Evolutionary conservation across 2,888 invertebrate genomes (phyloP).

Genomic region (Lucinisca nassula): DNA sequence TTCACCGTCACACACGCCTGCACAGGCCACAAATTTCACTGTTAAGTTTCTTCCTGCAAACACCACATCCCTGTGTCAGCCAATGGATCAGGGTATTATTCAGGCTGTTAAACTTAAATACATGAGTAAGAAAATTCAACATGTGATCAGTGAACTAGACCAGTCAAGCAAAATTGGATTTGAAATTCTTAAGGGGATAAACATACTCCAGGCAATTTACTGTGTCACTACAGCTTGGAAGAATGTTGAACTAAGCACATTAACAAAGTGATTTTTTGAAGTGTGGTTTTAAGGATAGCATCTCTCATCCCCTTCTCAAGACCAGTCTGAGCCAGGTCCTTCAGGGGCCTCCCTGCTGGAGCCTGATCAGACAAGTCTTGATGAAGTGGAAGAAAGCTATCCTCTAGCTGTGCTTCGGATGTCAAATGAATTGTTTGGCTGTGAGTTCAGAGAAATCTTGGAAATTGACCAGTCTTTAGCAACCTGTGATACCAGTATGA

Average conservation of each 20-base stretch:
- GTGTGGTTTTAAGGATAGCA: not conserved
- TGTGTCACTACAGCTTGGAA: constrained; percentile 45
- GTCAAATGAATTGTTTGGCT: constrained; percentile 35
- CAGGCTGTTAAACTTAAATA: constrained; percentile 51
- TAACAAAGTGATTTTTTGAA: constrained; percentile 15
- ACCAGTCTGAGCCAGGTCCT: not conserved
- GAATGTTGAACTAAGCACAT: not conserved
- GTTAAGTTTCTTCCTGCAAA: constrained; percentile 49
- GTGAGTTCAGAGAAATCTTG: constrained; percentile 28
- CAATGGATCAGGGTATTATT: constrained; percentile 55
- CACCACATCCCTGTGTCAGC: constrained; percentile 41
- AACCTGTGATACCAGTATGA: constrained; percentile 23
- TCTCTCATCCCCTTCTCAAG: too few relatives aligned
- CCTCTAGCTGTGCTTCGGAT: constrained; percentile 20
- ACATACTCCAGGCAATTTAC: constrained; percentile 46
- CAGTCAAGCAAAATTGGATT: not conserved
- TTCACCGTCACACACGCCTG: constrained; percentile 32
- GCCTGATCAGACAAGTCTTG: not conserved
- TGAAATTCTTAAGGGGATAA: not conserved
- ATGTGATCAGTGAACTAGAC: not conserved
- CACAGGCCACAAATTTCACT: constrained; percentile 33
- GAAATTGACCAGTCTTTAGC: constrained; percentile 1
- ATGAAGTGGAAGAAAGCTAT: constrained; percentile 22
- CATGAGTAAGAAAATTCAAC: constrained; percentile 28
- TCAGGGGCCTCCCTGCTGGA: not conserved